A percentile compares a stretch with the other conserved stretches of the same genome.
phyloP scores from a whole-genome alignment of 2,888 invertebrate genomes.

The Trisateles emortualis region DNA sequence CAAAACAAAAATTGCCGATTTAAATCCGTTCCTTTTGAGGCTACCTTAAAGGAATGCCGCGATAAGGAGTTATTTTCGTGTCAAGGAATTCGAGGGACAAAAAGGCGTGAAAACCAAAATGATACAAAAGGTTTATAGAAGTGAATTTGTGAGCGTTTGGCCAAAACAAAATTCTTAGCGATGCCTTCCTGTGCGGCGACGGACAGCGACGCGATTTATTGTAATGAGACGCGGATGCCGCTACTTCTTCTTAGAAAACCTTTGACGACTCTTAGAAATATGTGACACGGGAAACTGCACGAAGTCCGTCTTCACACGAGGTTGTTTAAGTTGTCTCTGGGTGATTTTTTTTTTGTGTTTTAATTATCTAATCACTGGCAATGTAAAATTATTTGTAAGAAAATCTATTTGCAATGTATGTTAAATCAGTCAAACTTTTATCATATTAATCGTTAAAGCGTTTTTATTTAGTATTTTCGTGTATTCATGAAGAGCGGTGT shows the following conservation, averaged over 20 bases:
- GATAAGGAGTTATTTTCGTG: slow-evolving; percentile 86
- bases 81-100: slow-evolving; percentile 83
- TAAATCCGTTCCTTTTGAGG: slow-evolving; percentile 75
- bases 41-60: slow-evolving; percentile 84
- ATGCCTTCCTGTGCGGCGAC: slow-evolving; percentile 87
- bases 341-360: slow-evolving; percentile 9
- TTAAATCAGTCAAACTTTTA: neutral
- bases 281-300: slow-evolving; percentile 56
- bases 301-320: slow-evolving; percentile 55
- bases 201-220: slow-evolving; percentile 81
- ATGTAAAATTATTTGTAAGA: neutral
- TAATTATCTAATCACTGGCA: slow-evolving; percentile 8
- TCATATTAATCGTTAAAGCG: neutral
- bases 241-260: slow-evolving; percentile 77
- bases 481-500: neutral
- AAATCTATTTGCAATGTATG: neutral
- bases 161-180: slow-evolving; percentile 85
- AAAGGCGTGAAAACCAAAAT: slow-evolving; percentile 87
- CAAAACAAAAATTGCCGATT: slow-evolving; percentile 74
- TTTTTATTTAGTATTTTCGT: neutral
- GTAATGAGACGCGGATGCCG: slow-evolving; percentile 79
- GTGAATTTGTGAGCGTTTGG: slow-evolving; percentile 87
- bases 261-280: slow-evolving; percentile 77
- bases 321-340: slow-evolving; percentile 4
- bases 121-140: slow-evolving; percentile 83